phyloP scores from a whole-genome alignment of 2,797 vertebrate species.

The Manis pentadactyla region DNA sequence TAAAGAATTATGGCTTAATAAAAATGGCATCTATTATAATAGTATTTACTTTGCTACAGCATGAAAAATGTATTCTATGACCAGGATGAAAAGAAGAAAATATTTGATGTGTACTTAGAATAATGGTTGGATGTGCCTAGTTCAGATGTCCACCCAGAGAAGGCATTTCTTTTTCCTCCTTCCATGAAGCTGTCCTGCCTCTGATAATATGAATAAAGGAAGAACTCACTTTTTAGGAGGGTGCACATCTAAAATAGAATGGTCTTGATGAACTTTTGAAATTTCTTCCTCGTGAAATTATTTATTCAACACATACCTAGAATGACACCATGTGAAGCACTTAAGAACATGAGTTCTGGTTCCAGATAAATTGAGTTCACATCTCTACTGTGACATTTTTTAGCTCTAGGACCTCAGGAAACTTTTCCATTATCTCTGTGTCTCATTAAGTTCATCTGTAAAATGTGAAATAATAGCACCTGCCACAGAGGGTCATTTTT shows the following conservation, averaged over 20 bases:
- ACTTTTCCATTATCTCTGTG: neutral
- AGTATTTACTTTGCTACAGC: neutral
- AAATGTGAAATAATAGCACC: neutral
- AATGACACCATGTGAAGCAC: neutral
- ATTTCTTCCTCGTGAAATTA: neutral
- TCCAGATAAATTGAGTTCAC: neutral
- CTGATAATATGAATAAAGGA: neutral
- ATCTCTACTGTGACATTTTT: neutral
- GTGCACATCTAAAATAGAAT: neutral
- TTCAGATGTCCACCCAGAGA: neutral
- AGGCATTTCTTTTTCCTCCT: neutral
- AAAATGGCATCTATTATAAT: neutral
- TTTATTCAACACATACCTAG: neutral
- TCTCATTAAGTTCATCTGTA: neutral
- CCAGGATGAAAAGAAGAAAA: neutral
- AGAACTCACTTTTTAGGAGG: neutral
- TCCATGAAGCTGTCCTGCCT: neutral
- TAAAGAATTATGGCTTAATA: conserved; percentile 24
- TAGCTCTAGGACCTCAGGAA: neutral
- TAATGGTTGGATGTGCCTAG: neutral
- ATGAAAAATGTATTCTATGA: neutral
- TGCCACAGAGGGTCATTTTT: neutral
- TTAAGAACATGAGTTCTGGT: neutral
- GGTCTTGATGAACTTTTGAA: neutral
- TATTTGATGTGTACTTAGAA: neutral